Base-by-base conservation (phyloP, 1,140 invertebrate genomes). In the Zaprionus vittiger region DNA sequence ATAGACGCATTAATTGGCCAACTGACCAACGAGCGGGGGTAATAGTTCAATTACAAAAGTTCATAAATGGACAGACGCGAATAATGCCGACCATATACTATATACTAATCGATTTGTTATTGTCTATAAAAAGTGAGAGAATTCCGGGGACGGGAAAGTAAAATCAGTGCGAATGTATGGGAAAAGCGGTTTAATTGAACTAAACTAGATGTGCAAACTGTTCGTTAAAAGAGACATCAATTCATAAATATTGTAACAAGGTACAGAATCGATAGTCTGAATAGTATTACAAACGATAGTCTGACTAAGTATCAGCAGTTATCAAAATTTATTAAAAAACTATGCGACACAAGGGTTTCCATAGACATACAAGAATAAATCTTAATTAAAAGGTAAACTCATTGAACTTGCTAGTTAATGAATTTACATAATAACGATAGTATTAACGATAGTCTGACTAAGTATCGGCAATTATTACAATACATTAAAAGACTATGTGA, bases 1-100 rank as follows among this genome's bases (percentile, higher is more conserved):
- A 86, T 86, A 83, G 77, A 70, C 60, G 72, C 71, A 62, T 71
- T 57, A 84, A 74, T 54, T 69, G 79, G 41, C 41, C 41, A 47
- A 47, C 41, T 47, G 41, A 7, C 7, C n/a, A 17, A 47, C 37
- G 47, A 69, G 34, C 17, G 55, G 41, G 44, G 22, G 11, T 65
- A 54, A 67, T 24, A 69, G 41, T 62, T 60, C 24, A 57, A 44
- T 44, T 73, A 49, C 55, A 15, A 67, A 41, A 60, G 41, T 67
- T 41, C 28, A 52, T 54, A 28, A 57, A 59, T 59, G 31, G 22
- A 34, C n/a, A 38, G 41, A 47, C 14, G 20, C 15, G 26, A 49
- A 67, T 12, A 60, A 52, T 54, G 44, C 24, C 38, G 41, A 44
- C 14, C 2, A 52, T 52, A 12, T 14, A 14, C 20, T 52, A 52